Evolutionary conservation across 2,113 vertebrate genomes (phyloP).

Genomic region (Ochotona curzoniae): DNA sequence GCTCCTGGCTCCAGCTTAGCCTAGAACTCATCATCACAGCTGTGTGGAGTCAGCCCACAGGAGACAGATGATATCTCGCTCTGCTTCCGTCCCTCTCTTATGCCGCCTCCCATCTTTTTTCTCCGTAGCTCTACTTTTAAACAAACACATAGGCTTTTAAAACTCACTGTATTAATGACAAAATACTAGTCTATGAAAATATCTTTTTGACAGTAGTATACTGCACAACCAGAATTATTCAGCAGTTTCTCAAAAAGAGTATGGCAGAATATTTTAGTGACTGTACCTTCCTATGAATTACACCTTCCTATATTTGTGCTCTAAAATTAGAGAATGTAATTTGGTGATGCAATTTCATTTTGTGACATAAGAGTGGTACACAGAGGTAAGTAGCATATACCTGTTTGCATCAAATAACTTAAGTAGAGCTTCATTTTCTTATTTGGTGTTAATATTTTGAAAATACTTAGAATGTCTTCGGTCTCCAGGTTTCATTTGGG

Average conservation of each 20-base stretch:
- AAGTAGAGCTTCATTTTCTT: conserved; percentile 39
- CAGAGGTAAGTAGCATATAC: neutral
- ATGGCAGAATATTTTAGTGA: neutral
- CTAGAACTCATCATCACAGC: too few relatives aligned
- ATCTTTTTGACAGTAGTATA: neutral
- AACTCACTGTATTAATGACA: neutral
- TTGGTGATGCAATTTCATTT: neutral
- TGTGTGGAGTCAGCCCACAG: too few relatives aligned
- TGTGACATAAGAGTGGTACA: conserved; percentile 32
- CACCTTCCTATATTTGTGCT: neutral
- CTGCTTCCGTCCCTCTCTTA: too few relatives aligned
- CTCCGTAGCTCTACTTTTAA: too few relatives aligned
- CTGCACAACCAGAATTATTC: neutral
- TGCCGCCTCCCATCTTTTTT: too few relatives aligned
- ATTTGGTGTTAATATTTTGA: neutral
- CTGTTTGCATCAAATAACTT: conserved; percentile 3
- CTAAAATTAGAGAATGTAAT: neutral
- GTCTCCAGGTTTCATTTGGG: neutral
- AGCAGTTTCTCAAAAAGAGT: neutral
- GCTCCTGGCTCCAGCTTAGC: too few relatives aligned
- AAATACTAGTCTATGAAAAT: neutral
- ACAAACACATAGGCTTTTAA: neutral
- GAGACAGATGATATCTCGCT: too few relatives aligned
- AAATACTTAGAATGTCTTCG: conserved; percentile 19
- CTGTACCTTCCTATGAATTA: neutral